Evolutionary conservation across 2,113 vertebrate genomes (phyloP), one percentile per base, ranked within the genome.

Genomic region (Oncorhynchus keta): DNA sequence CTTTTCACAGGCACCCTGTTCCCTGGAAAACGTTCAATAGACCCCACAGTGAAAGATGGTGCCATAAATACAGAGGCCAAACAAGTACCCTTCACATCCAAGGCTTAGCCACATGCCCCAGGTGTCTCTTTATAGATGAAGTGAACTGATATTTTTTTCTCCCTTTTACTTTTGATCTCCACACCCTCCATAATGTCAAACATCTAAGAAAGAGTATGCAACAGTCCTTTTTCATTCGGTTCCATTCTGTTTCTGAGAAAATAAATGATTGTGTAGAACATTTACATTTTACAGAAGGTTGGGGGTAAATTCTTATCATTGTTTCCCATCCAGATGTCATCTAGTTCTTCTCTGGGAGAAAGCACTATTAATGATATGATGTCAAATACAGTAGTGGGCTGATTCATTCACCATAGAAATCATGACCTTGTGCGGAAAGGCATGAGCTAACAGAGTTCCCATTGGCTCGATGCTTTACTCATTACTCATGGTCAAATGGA

Each of bases 21-120:
- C 67, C 65, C 81, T 87, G 84, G 81, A 83, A 86, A 77, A 70
- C 65, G 76, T 80, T 86, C 81, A 79, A 84, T 88, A 89, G 77
- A 61, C 76, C 74, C 79, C 61, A 66, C 62, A 3, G 62, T 86
- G 26, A 81, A 75, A 81, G 83, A 84, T 75, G 65, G 76, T 57
- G 74, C 24, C 74, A 75, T 74, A 83, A 86, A 87, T 80, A 68
- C 64, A 77, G 83, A 74, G 70, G 79, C 81, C 81, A 81, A 76
- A 69, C 76, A 80, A 74, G 79, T 73, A 70, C 81, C 77, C 83
- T 72, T 79, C 79, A 76, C 32, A 77, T 79, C 59, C 70, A 76
- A 79, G n/a, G 48, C 35, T 76, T 75, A 12, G 65, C 32, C 74
- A 76, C 69, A 80, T 80, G 68, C 78, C 57, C 68, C 18, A 73